Conservation (phyloP, 2,888 invertebrate species). For the Drosophila birchii region DNA sequence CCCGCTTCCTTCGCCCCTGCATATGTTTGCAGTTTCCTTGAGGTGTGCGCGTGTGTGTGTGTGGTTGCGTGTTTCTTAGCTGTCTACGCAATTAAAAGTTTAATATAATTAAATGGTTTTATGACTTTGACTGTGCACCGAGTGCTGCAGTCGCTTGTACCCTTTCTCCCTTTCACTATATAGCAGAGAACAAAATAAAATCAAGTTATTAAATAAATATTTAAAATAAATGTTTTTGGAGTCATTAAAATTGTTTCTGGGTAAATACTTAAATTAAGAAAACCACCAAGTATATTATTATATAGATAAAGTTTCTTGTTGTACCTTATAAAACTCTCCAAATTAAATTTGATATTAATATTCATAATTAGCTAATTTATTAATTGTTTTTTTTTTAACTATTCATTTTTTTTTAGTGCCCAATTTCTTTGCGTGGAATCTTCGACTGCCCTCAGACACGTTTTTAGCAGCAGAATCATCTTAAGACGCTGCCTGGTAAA, state of each 20-base stretch:
- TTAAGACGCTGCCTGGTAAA: constrained; percentile 53
- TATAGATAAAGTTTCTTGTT: not conserved
- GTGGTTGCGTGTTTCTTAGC: constrained; percentile 57
- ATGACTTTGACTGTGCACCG: constrained; percentile 70
- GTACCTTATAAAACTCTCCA: not conserved
- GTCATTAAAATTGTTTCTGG: accelerated
- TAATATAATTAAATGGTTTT: constrained; percentile 84
- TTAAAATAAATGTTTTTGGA: not conserved
- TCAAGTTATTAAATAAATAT: not conserved
- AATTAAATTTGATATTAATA: not conserved
- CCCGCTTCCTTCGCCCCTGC: constrained; percentile 44
- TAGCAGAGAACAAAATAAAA: not conserved
- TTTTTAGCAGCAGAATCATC: constrained; percentile 47
- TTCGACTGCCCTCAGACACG: constrained; percentile 52
- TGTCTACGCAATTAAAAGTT: constrained; percentile 83
- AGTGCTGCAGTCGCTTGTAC: constrained; percentile 49
- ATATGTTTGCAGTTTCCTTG: constrained; percentile 62
- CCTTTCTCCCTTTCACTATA: constrained; percentile 18
- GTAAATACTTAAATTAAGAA: not conserved
- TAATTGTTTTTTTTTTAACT: not conserved
- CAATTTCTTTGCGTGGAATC: constrained; percentile 15
- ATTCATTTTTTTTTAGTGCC: too few relatives aligned
- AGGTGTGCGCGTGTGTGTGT: constrained; percentile 46
- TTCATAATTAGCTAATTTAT: not conserved
- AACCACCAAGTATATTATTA: not conserved